phyloP scores from a whole-genome alignment of 2,113 vertebrate species.

The Alligator mississippiensis region DNA sequence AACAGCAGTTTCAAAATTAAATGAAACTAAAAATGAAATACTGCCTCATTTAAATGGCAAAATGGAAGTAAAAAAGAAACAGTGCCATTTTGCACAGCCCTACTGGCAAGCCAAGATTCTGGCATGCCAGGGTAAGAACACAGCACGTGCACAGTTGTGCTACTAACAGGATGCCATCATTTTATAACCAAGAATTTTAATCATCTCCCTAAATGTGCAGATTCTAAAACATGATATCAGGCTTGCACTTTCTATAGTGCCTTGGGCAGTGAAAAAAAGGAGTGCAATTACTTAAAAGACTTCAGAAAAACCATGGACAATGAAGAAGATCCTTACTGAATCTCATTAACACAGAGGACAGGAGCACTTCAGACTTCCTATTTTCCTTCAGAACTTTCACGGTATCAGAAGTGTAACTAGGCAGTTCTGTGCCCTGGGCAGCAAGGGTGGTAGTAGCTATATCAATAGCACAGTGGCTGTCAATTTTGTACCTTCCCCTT shows the following conservation, averaged over 20 bases:
- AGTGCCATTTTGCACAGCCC: too few relatives aligned
- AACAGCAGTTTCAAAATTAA: too few relatives aligned
- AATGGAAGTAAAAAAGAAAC: too few relatives aligned
- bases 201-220: not conserved
- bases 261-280: conserved; percentile 48
- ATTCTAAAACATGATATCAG: not conserved
- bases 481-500: too few relatives aligned
- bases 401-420: not conserved
- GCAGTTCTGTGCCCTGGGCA: too few relatives aligned
- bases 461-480: too few relatives aligned
- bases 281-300: conserved; percentile 29
- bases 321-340: conserved; percentile 62
- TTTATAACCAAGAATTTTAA: conserved; percentile 43
- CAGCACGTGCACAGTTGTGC: not conserved
- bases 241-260: conserved; percentile 64
- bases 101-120: not conserved
- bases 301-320: conserved; percentile 37
- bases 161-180: not conserved
- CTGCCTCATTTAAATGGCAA: too few relatives aligned
- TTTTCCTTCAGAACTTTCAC: conserved; percentile 47
- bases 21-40: too few relatives aligned
- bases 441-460: too few relatives aligned
- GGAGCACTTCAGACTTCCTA: conserved; percentile 39
- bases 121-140: conserved; percentile 25
- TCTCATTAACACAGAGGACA: conserved; percentile 49